These are phyloP conservation scores for Chymomyza amoena DNA, from an alignment of 2,888 invertebrate genomes.

Conservation along the genomic window DNA sequence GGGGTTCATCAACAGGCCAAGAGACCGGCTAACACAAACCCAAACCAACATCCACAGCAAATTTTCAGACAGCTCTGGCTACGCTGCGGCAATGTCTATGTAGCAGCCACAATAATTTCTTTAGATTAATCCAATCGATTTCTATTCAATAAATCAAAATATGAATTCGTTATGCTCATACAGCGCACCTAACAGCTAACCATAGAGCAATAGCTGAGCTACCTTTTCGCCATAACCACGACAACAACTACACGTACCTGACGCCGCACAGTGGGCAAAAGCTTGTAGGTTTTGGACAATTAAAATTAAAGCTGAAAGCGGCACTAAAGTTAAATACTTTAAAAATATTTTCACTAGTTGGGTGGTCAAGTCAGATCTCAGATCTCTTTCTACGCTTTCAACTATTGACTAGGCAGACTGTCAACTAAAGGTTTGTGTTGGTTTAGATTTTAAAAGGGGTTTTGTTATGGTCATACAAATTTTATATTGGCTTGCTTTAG, in stretches of 20 bases:
- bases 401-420: too few relatives aligned
- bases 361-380: too few relatives aligned
- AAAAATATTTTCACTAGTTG: too few relatives aligned
- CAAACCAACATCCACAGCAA: constrained; percentile 37
- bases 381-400: too few relatives aligned
- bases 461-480: too few relatives aligned
- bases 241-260: constrained; percentile 14
- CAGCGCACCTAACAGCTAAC: constrained; percentile 40
- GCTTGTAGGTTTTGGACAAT: background rate
- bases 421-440: too few relatives aligned
- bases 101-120: constrained; percentile 58
- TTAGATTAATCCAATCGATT: constrained; percentile 74
- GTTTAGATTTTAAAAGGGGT: too few relatives aligned
- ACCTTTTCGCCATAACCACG: constrained; percentile 33
- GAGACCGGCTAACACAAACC: background rate
- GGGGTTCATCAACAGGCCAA: constrained; percentile 25
- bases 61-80: constrained; percentile 28
- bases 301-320: background rate
- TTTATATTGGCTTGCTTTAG: too few relatives aligned
- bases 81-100: background rate
- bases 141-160: constrained; percentile 76
- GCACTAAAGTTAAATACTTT: too few relatives aligned
- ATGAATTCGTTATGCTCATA: constrained; percentile 72
- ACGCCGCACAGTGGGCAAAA: constrained; percentile 4
- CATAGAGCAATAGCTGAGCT: constrained; percentile 24